A percentile compares a stretch with the other conserved stretches of the same genome.
Conservation (phyloP, 2,888 invertebrate genomes). For the Yponomeuta sedellus region DNA sequence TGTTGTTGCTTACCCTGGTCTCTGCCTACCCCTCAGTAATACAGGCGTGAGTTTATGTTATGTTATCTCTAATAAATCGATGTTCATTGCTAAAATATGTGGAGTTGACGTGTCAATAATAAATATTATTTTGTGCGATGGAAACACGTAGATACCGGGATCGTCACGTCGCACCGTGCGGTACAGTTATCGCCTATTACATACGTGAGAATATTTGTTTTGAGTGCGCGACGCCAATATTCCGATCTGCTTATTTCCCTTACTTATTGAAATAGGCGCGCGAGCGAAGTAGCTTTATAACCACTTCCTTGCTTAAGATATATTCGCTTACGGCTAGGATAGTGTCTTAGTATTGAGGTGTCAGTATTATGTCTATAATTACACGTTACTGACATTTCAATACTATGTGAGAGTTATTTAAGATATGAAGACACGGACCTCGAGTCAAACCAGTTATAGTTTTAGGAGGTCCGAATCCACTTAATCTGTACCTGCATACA, state of each 20-base stretch:
- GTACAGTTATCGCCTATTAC: conserved; percentile 45
- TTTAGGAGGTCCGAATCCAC: too few relatives aligned
- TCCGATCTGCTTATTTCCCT: neutral
- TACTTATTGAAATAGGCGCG: conserved; percentile 12
- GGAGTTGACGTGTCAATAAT: neutral
- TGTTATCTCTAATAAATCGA: neutral
- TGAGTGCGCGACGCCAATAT: conserved; percentile 16
- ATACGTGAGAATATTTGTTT: conserved; percentile 69
- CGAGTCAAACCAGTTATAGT: too few relatives aligned
- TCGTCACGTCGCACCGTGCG: conserved; percentile 51
- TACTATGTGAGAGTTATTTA: too few relatives aligned
- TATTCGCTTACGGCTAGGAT: too few relatives aligned
- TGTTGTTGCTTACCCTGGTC: too few relatives aligned
- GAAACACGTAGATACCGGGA: conserved; percentile 43
- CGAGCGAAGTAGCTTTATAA: neutral
- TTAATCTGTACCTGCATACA: too few relatives aligned
- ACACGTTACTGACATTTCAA: too few relatives aligned
- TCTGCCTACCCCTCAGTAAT: too few relatives aligned
- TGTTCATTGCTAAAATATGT: neutral
- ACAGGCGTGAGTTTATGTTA: too few relatives aligned
- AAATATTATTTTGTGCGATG: conserved; percentile 25
- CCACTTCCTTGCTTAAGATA: neutral
- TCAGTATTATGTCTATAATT: too few relatives aligned
- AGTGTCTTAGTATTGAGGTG: too few relatives aligned
- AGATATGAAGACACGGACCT: too few relatives aligned